A percentile compares a stretch with the other conserved stretches of the same genome.
These are phyloP conservation scores for Julus scanicus DNA, from an alignment of 2,888 invertebrate genomes.

Conservation along the genomic window DNA sequence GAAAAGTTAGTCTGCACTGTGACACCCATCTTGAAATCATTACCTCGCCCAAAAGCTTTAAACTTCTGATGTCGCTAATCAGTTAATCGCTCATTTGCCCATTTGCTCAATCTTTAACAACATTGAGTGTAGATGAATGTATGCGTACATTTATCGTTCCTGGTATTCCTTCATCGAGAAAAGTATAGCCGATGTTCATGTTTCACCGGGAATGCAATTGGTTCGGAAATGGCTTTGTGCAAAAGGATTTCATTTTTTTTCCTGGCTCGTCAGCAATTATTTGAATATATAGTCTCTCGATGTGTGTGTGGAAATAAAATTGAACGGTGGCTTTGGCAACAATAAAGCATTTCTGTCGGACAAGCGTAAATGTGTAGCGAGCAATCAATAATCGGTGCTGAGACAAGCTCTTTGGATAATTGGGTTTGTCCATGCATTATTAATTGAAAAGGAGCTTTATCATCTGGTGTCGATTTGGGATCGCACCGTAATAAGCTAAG, in stretches of 20 bases:
- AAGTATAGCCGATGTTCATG: too few species aligned
- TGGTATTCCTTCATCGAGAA: too few species aligned
- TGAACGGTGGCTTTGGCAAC: not conserved
- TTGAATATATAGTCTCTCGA: not conserved
- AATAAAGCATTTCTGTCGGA: not conserved
- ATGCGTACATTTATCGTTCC: too few species aligned
- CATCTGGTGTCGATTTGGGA: not conserved
- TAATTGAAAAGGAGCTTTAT: not conserved
- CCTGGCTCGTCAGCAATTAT: not conserved
- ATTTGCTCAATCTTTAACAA: too few species aligned
- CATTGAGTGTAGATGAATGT: too few species aligned
- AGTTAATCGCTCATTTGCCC: too few species aligned
- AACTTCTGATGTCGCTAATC: too few species aligned
- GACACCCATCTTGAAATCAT: too few species aligned
- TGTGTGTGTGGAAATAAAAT: not conserved
- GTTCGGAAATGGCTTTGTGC: not conserved
- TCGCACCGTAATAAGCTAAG: not conserved
- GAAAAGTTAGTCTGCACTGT: too few species aligned
- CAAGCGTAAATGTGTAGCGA: not conserved
- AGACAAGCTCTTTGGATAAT: slow-evolving; percentile 1
- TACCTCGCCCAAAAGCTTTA: too few species aligned
- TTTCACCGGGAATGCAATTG: not conserved
- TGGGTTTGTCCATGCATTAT: slow-evolving; percentile 1
- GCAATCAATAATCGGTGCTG: not conserved
- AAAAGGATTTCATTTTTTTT: not conserved